phyloP scores from a whole-genome alignment of 2,888 invertebrate genomes.

The Drosophila testacea region DNA sequence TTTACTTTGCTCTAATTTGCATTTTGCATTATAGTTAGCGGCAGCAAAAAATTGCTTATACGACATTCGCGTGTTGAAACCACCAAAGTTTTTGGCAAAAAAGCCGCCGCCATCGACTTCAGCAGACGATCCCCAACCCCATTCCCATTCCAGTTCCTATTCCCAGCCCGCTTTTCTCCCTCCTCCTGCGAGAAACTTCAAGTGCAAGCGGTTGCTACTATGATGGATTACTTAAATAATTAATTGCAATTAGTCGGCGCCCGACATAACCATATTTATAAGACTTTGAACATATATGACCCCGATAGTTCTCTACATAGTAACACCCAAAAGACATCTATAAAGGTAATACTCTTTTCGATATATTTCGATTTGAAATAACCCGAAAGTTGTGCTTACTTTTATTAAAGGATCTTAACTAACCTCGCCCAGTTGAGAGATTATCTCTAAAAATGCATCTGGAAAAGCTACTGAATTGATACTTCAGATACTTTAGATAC shows the following conservation, averaged over 20 bases:
- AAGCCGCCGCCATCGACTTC: constrained; percentile 54
- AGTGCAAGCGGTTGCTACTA: constrained; percentile 47
- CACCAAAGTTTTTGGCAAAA: constrained; percentile 58
- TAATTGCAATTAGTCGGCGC: constrained; percentile 73
- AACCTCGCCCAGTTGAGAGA: no score
- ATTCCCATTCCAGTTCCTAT: constrained; percentile 6
- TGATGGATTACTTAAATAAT: constrained; percentile 77
- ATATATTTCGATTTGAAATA: neutral
- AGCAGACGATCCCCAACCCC: constrained; percentile 42
- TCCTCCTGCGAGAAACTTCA: constrained; percentile 33
- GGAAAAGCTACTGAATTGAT: no score
- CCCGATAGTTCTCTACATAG: constrained; percentile 30
- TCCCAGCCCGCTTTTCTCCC: constrained; percentile 7
- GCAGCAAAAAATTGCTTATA: constrained; percentile 63
- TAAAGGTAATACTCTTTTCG: no score
- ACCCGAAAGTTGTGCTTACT: neutral
- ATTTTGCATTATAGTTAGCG: constrained; percentile 63
- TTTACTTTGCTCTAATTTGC: constrained; percentile 62
- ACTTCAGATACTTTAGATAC: no score
- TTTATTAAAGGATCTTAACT: neutral
- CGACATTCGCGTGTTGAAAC: constrained; percentile 72
- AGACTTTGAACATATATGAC: constrained; percentile 22
- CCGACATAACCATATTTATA: constrained; percentile 47
- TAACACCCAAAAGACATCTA: neutral
- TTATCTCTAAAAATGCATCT: no score